Conservation (phyloP, 2,113 vertebrate genomes). For the Sarotherodon lohbergeri region DNA sequence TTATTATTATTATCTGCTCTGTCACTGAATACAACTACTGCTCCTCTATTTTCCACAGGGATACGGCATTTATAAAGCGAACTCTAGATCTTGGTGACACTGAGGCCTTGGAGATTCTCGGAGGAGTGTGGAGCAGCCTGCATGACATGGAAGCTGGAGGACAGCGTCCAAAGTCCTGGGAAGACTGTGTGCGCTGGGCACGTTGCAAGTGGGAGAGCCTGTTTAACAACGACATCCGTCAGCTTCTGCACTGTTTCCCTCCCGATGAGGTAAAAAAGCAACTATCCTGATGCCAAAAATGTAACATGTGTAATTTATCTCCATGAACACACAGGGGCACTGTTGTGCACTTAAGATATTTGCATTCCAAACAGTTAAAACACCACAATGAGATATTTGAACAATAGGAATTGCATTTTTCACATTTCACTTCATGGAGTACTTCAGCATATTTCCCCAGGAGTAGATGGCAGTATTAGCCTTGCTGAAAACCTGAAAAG, state of each 20-base stretch:
- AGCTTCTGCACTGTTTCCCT: constrained; percentile 76
- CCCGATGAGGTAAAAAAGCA: constrained; percentile 51
- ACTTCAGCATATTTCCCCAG: neutral
- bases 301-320: neutral
- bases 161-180: constrained; percentile 63
- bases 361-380: neutral
- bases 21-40: neutral
- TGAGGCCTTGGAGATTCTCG: constrained; percentile 67
- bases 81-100: constrained; percentile 23
- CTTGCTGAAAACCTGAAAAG: constrained; percentile 27
- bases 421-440: neutral
- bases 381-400: neutral
- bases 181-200: constrained; percentile 78
- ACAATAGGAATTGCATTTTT: neutral
- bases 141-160: constrained; percentile 19
- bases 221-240: constrained; percentile 68
- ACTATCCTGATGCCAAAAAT: neutral
- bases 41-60: constrained; percentile 54
- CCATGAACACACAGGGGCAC: constrained; percentile 32
- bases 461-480: neutral
- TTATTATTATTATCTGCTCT: neutral
- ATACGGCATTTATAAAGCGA: constrained; percentile 54
- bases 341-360: neutral
- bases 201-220: constrained; percentile 71
- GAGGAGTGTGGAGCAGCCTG: constrained; percentile 61